Percentiles rank a stretch among this genome's conserved stretches.
phyloP scores from a whole-genome alignment of 2,113 vertebrate species.

The Jacana jacana region DNA sequence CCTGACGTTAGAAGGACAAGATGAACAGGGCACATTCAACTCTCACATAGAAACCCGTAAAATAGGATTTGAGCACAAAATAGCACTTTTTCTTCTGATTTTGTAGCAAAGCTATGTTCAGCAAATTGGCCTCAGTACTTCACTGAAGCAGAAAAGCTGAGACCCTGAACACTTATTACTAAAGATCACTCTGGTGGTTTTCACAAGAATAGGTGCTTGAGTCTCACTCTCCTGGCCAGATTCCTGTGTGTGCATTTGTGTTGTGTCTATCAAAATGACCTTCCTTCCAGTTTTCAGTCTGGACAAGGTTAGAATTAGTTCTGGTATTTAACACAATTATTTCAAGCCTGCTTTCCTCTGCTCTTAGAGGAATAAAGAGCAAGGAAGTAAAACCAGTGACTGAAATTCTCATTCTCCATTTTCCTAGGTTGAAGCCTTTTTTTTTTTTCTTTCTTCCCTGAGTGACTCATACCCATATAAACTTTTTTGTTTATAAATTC shows the following conservation, averaged over 20 bases:
- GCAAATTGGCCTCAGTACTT: neutral
- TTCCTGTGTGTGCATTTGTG: neutral
- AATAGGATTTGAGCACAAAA: neutral
- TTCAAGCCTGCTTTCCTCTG: neutral
- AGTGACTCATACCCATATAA: neutral
- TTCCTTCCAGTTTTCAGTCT: neutral
- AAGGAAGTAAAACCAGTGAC: neutral
- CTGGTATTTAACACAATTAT: neutral
- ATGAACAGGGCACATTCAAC: neutral
- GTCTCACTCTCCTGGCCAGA: neutral
- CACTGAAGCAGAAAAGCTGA: neutral
- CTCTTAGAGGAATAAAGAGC: neutral
- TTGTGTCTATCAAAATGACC: neutral
- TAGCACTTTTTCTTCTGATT: neutral
- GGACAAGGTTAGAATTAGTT: neutral
- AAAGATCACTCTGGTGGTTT: neutral
- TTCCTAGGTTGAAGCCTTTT: neutral
- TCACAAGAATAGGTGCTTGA: neutral
- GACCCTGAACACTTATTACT: neutral
- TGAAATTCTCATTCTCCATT: neutral
- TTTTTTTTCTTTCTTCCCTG: neutral
- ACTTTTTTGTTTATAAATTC: neutral
- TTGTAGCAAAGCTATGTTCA: neutral
- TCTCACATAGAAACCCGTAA: neutral
- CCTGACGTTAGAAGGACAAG: neutral